Conservation (phyloP, 2,888 invertebrate genomes). For the Parnassius apollo region DNA sequence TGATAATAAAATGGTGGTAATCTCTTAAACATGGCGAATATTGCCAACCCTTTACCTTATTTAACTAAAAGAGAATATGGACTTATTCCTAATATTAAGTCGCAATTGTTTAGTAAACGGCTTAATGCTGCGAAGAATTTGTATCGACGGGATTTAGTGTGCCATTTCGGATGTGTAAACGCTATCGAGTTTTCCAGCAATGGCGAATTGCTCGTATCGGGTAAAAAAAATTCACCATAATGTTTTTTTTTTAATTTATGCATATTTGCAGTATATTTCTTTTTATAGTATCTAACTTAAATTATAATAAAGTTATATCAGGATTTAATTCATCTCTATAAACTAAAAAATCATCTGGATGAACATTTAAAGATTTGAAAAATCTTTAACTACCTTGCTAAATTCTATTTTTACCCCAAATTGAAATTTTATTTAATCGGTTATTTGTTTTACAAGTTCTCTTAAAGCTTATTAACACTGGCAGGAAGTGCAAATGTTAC, state of each 20-base stretch:
- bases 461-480: too few species aligned
- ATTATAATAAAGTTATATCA: not conserved
- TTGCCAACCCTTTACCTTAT: slow-evolving; percentile 82
- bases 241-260: too few species aligned
- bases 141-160: slow-evolving; percentile 90
- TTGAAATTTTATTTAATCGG: too few species aligned
- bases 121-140: slow-evolving; percentile 87
- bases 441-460: too few species aligned
- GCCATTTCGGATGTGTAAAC: slow-evolving; percentile 98
- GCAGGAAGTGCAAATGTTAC: too few species aligned
- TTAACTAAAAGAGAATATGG: slow-evolving; percentile 83
- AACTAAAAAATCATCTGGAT: too few species aligned
- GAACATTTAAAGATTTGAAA: too few species aligned
- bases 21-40: slow-evolving; percentile 71
- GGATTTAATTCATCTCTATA: too few species aligned
- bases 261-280: too few species aligned
- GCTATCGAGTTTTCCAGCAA: slow-evolving; percentile 96
- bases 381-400: too few species aligned
- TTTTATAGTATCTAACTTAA: not conserved
- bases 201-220: slow-evolving; percentile 93
- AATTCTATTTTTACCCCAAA: too few species aligned
- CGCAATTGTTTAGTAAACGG: slow-evolving; percentile 82
- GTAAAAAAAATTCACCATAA: slow-evolving; percentile 70
- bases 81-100: slow-evolving; percentile 79
- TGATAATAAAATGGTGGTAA: slow-evolving; percentile 65